Conservation (phyloP, 2,797 vertebrate species). For the Hydrocynus forskahlii region DNA sequence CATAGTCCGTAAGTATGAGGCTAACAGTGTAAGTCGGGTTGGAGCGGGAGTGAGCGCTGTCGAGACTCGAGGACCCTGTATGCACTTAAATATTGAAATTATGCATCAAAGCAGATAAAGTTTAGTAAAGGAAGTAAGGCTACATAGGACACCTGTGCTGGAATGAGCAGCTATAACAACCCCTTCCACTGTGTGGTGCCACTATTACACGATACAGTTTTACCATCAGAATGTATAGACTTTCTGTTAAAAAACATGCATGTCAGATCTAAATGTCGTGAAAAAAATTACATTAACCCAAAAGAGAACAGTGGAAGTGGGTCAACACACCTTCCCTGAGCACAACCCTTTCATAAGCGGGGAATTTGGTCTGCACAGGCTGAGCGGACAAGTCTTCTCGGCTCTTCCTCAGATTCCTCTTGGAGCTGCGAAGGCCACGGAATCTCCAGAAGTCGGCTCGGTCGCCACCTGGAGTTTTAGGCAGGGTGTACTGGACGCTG, state of each 20-base stretch:
- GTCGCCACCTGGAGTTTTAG: slow-evolving; percentile 96
- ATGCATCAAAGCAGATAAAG: neutral
- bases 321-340: slow-evolving; percentile 88
- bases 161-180: neutral
- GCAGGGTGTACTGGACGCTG: slow-evolving; percentile 97
- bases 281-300: neutral
- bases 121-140: neutral
- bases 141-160: neutral
- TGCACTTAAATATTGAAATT: neutral
- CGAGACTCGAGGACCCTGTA: no score
- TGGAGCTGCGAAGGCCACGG: slow-evolving; percentile 94
- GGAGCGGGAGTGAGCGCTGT: no score
- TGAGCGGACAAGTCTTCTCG: slow-evolving; percentile 97
- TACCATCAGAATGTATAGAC: no score
- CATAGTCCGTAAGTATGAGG: no score
- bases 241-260: no score
- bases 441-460: slow-evolving; percentile 98
- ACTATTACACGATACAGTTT: neutral
- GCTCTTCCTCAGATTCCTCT: slow-evolving; percentile 97
- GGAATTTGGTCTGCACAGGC: slow-evolving; percentile 97
- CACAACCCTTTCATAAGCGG: slow-evolving; percentile 97
- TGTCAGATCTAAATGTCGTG: no score
- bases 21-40: no score
- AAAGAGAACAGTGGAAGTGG: no score
- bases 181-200: neutral